Conservation (phyloP, 1,140 invertebrate species). For the Hetaerina americana region DNA sequence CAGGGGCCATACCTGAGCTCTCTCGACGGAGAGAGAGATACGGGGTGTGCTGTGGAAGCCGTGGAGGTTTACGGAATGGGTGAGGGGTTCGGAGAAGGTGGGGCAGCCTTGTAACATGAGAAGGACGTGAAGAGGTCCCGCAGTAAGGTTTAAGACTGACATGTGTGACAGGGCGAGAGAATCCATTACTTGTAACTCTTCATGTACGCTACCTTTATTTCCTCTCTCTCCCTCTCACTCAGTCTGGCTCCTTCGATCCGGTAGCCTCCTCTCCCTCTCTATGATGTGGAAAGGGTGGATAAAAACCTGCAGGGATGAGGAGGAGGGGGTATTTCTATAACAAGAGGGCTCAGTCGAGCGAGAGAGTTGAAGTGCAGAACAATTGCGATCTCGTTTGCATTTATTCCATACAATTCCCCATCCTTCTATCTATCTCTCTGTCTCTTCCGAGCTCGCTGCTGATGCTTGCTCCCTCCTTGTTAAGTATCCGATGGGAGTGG, state of each 20-base stretch:
- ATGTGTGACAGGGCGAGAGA: background rate
- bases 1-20: background rate
- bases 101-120: background rate
- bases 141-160: background rate
- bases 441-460: no score
- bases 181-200: background rate
- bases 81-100: background rate
- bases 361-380: background rate
- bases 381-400: background rate
- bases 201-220: background rate
- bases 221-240: no score
- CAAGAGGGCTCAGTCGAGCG: background rate
- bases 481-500: no score
- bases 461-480: no score
- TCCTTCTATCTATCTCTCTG: no score
- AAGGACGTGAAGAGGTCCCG: background rate
- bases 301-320: background rate
- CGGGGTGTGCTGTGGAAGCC: no score
- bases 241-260: background rate
- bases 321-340: no score
- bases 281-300: background rate
- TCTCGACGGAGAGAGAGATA: no score
- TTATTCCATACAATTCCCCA: background rate
- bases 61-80: no score
- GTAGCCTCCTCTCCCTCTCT: no score